Evolutionary conservation across 2,888 invertebrate genomes (phyloP), one percentile per base, ranked within the genome.

Genomic region (Asteroscopus sphinx): DNA sequence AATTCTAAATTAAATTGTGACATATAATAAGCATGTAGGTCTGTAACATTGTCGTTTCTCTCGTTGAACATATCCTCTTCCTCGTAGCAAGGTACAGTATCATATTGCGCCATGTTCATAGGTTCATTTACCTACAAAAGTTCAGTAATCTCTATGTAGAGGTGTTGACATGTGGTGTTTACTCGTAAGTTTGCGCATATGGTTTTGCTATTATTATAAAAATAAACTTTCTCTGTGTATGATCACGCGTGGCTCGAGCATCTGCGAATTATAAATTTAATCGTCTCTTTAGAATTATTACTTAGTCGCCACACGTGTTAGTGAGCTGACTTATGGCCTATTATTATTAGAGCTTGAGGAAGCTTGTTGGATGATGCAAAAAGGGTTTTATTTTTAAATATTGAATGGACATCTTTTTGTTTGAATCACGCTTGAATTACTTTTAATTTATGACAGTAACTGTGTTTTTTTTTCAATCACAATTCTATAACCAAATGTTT

Each of bases 131-230:
- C 91, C 89, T 87, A 84, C 73, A 77, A 81, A 82, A 83, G 91
- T 90, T 93, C 93, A 92, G 88, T 91, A 90, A 82, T 89, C 90
- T 82, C 85, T 81, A 85, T 74, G 75, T 65, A 74, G 73, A 88
- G 88, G 88, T 90, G 82, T 80, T 87, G 87, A 87, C 93, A 93
- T 92, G 89, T 93, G 93, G 87, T 87, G 87, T 86, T 86, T 84
- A 77, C 80, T 83, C 67, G 75, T 64, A 67, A 70, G 75, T 82
- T 83, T 71, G 86, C 90, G 86, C 93, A 93, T 92, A 82, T 93
- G 92, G 89, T 80, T 88, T 88, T 79, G 93, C 93, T 94, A 93
- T 92, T 93, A 93, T 93, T 93, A 90, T 89, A 93, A 92, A 93
- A 93, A 93, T 94, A 94, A 94, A 93, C 94, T 94, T 94, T 94